These are phyloP conservation scores for Drosophila quinaria DNA, from an alignment of 2,888 invertebrate species.

Conservation along the genomic window DNA sequence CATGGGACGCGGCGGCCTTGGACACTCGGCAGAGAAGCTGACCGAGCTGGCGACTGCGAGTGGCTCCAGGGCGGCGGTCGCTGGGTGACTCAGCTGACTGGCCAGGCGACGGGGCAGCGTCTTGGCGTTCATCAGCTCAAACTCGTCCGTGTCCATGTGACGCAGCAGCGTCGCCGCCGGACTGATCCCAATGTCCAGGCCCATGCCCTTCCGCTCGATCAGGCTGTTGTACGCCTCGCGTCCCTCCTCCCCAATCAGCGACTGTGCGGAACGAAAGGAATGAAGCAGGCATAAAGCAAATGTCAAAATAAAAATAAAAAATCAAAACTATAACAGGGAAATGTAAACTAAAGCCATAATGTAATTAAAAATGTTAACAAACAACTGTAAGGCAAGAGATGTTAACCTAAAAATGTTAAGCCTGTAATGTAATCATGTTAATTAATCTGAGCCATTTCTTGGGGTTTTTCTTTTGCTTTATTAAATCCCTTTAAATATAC, in stretches of 20 bases:
- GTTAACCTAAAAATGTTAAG: constrained; percentile 11
- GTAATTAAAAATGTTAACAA: neutral
- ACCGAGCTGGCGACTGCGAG: neutral
- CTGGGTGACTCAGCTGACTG: constrained; percentile 46
- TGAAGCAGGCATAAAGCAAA: constrained; percentile 65
- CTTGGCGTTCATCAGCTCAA: constrained; percentile 80
- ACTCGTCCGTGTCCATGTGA: constrained; percentile 83
- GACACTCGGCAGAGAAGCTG: neutral
- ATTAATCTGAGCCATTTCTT: neutral
- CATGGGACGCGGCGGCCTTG: constrained; percentile 82
- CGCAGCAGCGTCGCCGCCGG: constrained; percentile 79
- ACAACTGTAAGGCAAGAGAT: neutral
- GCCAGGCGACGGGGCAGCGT: constrained; percentile 82
- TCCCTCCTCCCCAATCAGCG: constrained; percentile 94
- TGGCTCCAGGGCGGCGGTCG: constrained; percentile 16
- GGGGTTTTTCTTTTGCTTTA: constrained; percentile 59
- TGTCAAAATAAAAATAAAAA: constrained; percentile 7
- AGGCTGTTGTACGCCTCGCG: constrained; percentile 97
- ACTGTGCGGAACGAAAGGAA: constrained; percentile 87
- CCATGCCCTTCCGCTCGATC: constrained; percentile 90
- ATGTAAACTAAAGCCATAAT: neutral
- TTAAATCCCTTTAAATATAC: constrained; percentile 80
- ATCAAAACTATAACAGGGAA: constrained; percentile 9
- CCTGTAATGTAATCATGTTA: neutral
- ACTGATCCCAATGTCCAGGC: constrained; percentile 74